phyloP scores from a whole-genome alignment of 92 coral and sea anemone species.

The Parazoanthus atlanticus region DNA sequence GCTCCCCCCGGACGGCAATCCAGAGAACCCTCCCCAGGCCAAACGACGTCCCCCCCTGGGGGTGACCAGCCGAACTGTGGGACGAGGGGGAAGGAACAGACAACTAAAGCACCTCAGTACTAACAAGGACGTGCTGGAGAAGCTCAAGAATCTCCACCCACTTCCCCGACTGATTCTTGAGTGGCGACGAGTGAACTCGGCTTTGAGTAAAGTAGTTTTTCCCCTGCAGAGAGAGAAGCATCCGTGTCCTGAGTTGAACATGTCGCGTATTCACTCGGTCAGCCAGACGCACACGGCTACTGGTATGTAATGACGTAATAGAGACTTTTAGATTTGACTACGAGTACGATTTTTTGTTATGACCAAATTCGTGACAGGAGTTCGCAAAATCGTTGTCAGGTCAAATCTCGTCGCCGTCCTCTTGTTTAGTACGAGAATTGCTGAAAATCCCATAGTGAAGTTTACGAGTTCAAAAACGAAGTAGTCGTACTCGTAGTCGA shows the following conservation, averaged over 20 bases:
- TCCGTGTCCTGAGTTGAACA: slow-evolving; percentile 58
- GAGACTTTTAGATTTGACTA: background rate
- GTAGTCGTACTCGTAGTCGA: too few species aligned
- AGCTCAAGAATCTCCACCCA: slow-evolving; percentile 84
- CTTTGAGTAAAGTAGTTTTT: slow-evolving; percentile 91
- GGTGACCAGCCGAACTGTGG: slow-evolving; percentile 67
- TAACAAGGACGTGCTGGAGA: slow-evolving; percentile 89
- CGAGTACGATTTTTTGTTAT: too few species aligned
- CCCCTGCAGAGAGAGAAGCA: slow-evolving; percentile 88
- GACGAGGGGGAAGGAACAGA: slow-evolving; percentile 63
- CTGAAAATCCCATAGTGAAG: too few species aligned
- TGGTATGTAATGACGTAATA: background rate
- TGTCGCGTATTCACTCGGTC: slow-evolving; percentile 84
- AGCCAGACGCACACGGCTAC: slow-evolving; percentile 93
- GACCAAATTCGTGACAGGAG: too few species aligned
- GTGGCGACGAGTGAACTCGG: slow-evolving; percentile 96
- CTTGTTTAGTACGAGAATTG: too few species aligned
- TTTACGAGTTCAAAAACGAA: too few species aligned
- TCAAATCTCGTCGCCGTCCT: too few species aligned
- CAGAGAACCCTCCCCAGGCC: slow-evolving; percentile 52
- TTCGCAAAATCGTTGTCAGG: too few species aligned
- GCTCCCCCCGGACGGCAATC: slow-evolving; percentile 88
- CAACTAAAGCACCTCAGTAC: slow-evolving; percentile 86
- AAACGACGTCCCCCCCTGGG: slow-evolving; percentile 70
- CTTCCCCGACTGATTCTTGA: slow-evolving; percentile 85